Conservation (phyloP, 2,113 vertebrate genomes). For the Puffinus mauretanicus region DNA sequence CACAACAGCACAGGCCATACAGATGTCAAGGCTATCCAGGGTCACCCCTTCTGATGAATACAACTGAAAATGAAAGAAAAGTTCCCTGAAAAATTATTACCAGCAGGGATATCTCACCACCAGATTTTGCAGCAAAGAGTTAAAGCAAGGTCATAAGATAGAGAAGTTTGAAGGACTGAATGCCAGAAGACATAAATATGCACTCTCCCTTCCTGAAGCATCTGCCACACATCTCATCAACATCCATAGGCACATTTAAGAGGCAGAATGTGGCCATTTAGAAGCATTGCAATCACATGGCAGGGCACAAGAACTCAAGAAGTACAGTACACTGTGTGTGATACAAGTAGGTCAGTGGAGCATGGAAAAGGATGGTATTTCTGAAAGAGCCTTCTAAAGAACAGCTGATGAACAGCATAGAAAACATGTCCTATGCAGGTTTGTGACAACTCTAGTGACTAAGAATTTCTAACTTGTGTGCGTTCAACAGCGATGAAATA, state of each 20-base stretch:
- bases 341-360: neutral
- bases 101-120: neutral
- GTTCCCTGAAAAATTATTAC: neutral
- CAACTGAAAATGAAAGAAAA: neutral
- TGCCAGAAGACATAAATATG: neutral
- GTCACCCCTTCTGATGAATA: neutral
- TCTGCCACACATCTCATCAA: neutral
- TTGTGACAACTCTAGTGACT: neutral
- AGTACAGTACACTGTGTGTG: neutral
- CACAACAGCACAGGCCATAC: neutral
- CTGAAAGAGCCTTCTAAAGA: neutral
- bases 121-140: neutral
- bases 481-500: neutral
- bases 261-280: neutral
- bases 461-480: neutral
- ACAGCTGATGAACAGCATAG: neutral
- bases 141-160: neutral
- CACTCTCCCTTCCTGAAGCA: neutral
- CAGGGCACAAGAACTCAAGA: neutral
- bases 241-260: accelerated
- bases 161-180: neutral
- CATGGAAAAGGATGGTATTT: neutral
- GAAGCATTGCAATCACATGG: neutral
- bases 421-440: neutral
- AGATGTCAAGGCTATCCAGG: neutral